Evolutionary conservation across 2,113 vertebrate genomes (phyloP), one percentile per base, ranked within the genome.

Genomic region (Oncorhynchus nerka): DNA sequence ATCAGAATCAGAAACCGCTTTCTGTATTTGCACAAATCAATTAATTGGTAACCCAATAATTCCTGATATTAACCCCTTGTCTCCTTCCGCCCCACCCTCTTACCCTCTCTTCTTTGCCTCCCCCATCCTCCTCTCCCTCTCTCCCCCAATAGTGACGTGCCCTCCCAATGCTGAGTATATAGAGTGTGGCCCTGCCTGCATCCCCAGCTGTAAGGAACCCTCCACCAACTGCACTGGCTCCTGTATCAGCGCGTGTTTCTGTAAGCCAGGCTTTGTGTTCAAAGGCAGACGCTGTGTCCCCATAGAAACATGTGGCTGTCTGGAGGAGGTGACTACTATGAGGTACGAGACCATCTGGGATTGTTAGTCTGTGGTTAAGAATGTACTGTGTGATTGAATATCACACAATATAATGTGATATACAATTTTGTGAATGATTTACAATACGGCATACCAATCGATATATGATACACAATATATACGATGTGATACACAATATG

Each of bases 401-500:
- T 45, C 2, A 45, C 39, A 45, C 39, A 45, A 45, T 45, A 11
- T 2, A 45, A 45, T 45, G 39, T 45, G 9, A 45, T 45, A 3
- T 45, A 45, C 39, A 11, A 11, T 45, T 3, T 45, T 45, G 9
- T 45, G 9, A 3, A 1, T 45, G 39, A 45, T 45, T 1, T 45
- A 45, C 39, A 0, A 45, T 45, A 45, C 20, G 57, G 69, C n/a
- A 16, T 45, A 45, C 32, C 79, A 94, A 1, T 93, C 93, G 85
- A n/a, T 92, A 79, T 66, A 90, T 93, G 64, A 88, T 92, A 68
- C 96, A 95, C 70, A 88, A 92, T 5, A 89, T 94, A 16, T 28
- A 0, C 93, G 90, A 19, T 95, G 96, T 39, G 95, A 96, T 83
- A 95, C 95, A 4, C 96, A 96, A 68, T 96, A 96, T 75, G 91